phyloP scores from a whole-genome alignment of 1,140 invertebrate species.

The Gyrodactylus salaris region DNA sequence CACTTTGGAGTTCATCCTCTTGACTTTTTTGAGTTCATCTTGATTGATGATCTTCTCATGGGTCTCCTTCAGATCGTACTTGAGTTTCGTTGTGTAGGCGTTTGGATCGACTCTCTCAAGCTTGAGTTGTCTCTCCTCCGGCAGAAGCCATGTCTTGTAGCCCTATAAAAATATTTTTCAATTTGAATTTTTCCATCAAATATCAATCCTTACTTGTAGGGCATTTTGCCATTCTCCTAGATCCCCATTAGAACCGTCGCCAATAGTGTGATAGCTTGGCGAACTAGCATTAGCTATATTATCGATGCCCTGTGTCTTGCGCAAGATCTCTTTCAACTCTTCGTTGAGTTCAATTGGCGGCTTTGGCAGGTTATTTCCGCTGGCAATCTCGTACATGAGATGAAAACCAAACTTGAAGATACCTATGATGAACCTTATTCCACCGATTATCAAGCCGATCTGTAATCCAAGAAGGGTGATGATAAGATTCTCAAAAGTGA shows the following conservation, averaged over 20 bases:
- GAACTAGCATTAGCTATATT: neutral
- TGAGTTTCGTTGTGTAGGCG: neutral
- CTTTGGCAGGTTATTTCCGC: neutral
- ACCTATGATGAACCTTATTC: neutral
- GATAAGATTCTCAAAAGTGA: neutral
- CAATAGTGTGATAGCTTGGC: neutral
- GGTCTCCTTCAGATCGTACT: neutral
- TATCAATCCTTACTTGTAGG: too few species aligned
- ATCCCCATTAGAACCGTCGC: neutral
- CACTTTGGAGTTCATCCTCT: neutral
- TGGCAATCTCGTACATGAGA: neutral
- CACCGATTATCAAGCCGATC: neutral
- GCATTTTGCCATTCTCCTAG: neutral
- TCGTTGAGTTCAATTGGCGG: neutral
- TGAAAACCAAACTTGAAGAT: neutral
- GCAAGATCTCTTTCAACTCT: neutral
- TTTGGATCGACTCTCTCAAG: conserved; percentile 3
- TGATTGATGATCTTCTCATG: neutral
- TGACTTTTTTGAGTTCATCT: neutral
- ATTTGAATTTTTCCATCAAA: neutral
- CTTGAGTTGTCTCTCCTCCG: neutral
- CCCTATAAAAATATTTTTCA: neutral
- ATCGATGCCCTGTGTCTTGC: neutral
- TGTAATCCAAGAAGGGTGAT: neutral
- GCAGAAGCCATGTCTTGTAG: conserved; percentile 4